Evolutionary conservation across 2,113 vertebrate species (phyloP).

Genomic region (Zosterops lateralis): DNA sequence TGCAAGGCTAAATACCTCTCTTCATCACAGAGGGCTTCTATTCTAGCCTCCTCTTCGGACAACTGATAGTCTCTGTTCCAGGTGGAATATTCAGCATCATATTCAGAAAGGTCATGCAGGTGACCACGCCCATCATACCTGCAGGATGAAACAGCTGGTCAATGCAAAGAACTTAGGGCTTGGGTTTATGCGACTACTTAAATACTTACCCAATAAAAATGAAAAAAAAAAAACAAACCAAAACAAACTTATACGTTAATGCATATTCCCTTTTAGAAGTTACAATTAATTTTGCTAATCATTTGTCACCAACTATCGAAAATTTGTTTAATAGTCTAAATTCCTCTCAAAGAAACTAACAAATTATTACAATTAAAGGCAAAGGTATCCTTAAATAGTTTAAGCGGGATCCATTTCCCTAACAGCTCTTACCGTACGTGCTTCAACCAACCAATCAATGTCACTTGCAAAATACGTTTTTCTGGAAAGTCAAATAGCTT

Average conservation of each 20-base stretch:
- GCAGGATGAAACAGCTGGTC: conserved; percentile 83
- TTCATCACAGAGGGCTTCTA: conserved; percentile 96
- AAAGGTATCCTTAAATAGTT: conserved; percentile 63
- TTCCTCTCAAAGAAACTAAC: conserved; percentile 44
- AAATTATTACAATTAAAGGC: conserved; percentile 67
- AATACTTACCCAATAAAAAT: conserved; percentile 76
- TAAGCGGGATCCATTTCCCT: conserved; percentile 65
- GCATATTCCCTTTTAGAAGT: conserved; percentile 49
- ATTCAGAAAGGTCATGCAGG: conserved; percentile 98
- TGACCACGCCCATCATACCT: conserved; percentile 99
- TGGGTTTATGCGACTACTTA: conserved; percentile 35
- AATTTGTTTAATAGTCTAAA: conserved; percentile 65
- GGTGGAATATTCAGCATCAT: conserved; percentile 91
- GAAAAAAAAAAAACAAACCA: conserved; percentile 41
- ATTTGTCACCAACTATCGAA: conserved; percentile 65
- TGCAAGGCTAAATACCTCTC: conserved; percentile 99
- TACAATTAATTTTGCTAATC: conserved; percentile 69
- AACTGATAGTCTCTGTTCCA: conserved; percentile 97
- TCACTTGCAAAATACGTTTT: conserved; percentile 79
- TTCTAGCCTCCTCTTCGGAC: conserved; percentile 95
- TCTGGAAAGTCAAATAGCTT: conserved; percentile 92
- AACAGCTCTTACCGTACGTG: conserved; percentile 91
- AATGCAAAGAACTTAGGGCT: conserved; percentile 62
- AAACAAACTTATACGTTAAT: conserved; percentile 22
- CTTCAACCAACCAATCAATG: conserved; percentile 84